A percentile compares a stretch with the other conserved stretches of the same genome.
Conservation (phyloP, 2,888 invertebrate genomes). For the Atrina japonica region DNA sequence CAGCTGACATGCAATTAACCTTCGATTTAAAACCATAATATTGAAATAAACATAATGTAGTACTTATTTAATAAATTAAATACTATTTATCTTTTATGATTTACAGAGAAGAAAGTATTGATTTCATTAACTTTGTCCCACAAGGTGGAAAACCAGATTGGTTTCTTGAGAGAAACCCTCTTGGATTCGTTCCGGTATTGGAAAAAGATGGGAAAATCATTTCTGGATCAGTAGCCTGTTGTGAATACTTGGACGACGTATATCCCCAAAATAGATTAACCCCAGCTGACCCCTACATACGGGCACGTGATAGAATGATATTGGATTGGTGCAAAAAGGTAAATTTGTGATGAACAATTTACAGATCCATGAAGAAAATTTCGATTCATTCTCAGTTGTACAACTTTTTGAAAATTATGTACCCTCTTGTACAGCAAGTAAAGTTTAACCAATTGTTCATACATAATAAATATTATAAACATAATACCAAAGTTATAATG, state of each 20-base stretch:
- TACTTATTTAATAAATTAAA: too few species aligned
- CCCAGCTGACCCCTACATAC: slow-evolving; percentile 80
- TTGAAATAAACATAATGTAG: neutral
- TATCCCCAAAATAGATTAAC: slow-evolving; percentile 82
- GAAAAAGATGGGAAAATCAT: slow-evolving; percentile 82
- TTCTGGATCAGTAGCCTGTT: slow-evolving; percentile 83
- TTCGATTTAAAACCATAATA: too few species aligned
- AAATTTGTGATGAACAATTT: too few species aligned
- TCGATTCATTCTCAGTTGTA: too few species aligned
- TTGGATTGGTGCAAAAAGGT: slow-evolving; percentile 52
- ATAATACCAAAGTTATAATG: too few species aligned
- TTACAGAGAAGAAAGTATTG: slow-evolving; percentile 80
- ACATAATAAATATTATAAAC: too few species aligned
- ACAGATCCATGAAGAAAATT: too few species aligned
- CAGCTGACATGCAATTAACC: too few species aligned
- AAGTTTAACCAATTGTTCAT: too few species aligned
- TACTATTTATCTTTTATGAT: too few species aligned
- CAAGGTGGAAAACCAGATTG: slow-evolving; percentile 81
- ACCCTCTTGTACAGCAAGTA: too few species aligned
- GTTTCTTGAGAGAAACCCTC: slow-evolving; percentile 80
- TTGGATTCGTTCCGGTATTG: slow-evolving; percentile 81
- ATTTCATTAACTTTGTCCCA: slow-evolving; percentile 80
- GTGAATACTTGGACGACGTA: slow-evolving; percentile 83
- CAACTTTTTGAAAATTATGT: too few species aligned
- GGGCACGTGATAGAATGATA: slow-evolving; percentile 62